Evolutionary conservation across 2,888 invertebrate genomes (phyloP).

Genomic region (Hesperia comma): DNA sequence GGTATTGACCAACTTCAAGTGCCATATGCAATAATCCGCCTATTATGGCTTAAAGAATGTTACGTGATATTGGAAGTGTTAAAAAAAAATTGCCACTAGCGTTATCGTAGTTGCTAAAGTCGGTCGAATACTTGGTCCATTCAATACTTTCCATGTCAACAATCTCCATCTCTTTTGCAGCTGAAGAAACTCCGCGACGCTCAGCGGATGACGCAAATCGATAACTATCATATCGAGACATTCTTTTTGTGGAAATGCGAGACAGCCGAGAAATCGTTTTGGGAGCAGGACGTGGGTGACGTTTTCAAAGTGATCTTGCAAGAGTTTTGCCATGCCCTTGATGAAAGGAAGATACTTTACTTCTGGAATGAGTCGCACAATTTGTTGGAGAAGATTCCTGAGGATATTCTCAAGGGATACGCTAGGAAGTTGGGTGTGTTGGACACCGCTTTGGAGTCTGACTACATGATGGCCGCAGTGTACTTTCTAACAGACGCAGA

Average conservation of each 20-base stretch:
- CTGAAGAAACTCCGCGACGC: constrained; percentile 80
- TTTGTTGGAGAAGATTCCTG: constrained; percentile 59
- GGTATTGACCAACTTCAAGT: too few relatives aligned
- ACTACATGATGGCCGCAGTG: constrained; percentile 60
- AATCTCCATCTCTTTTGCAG: constrained; percentile 49
- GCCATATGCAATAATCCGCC: too few relatives aligned
- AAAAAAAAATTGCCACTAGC: too few relatives aligned
- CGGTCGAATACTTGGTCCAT: too few relatives aligned
- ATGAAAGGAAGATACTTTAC: constrained; percentile 60
- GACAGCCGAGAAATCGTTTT: constrained; percentile 51
- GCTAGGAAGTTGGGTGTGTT: constrained; percentile 55
- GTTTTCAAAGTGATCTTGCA: constrained; percentile 71
- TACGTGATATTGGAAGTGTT: too few relatives aligned
- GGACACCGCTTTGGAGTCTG: constrained; percentile 51
- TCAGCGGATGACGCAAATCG: constrained; percentile 67
- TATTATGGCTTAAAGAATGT: too few relatives aligned
- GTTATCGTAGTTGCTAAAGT: too few relatives aligned
- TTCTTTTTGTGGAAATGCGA: constrained; percentile 72
- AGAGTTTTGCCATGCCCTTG: constrained; percentile 61
- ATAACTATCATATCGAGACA: constrained; percentile 84
- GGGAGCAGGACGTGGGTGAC: constrained; percentile 55
- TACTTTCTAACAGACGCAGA: constrained; percentile 58
- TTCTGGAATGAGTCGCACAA: constrained; percentile 79
- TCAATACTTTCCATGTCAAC: neutral
- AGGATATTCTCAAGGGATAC: constrained; percentile 49